Evolutionary conservation across 2,113 vertebrate genomes (phyloP).

Genomic region (Notarius lentiginosus): DNA sequence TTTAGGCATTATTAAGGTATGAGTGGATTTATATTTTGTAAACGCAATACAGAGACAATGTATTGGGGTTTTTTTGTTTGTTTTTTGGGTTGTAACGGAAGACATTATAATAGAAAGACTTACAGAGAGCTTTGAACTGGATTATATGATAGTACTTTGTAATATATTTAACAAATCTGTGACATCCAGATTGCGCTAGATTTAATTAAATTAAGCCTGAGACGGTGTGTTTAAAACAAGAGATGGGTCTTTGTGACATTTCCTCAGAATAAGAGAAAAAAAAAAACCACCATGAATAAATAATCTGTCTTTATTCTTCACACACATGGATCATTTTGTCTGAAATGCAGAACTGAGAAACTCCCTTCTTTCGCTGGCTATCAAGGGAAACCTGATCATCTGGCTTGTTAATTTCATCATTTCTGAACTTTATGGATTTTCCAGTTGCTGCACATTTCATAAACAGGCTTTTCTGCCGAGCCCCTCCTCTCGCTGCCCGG

Average conservation of each 20-base stretch:
- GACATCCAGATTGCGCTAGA: neutral
- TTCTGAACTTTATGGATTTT: constrained; percentile 90
- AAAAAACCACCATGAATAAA: neutral
- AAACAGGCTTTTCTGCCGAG: constrained; percentile 93
- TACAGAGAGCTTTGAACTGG: neutral
- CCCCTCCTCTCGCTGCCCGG: constrained; percentile 74
- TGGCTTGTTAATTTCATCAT: constrained; percentile 89
- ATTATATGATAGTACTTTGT: neutral
- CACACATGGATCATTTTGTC: neutral
- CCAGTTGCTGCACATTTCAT: constrained; percentile 92
- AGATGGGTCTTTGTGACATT: neutral
- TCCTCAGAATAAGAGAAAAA: neutral
- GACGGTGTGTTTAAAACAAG: neutral
- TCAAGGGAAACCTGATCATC: constrained; percentile 69
- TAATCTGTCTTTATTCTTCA: constrained; percentile 4
- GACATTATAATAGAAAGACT: neutral
- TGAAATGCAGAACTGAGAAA: constrained; percentile 38
- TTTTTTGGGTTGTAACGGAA: neutral
- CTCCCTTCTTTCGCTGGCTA: constrained; percentile 34
- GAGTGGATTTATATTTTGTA: constrained; percentile 47
- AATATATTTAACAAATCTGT: constrained; percentile 1
- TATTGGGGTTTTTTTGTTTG: neutral
- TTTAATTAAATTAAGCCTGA: constrained; percentile 7
- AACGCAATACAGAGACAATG: neutral
- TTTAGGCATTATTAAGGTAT: constrained; percentile 75